phyloP scores from a whole-genome alignment of 2,888 invertebrate genomes.

The Polylopha cassiicola region DNA sequence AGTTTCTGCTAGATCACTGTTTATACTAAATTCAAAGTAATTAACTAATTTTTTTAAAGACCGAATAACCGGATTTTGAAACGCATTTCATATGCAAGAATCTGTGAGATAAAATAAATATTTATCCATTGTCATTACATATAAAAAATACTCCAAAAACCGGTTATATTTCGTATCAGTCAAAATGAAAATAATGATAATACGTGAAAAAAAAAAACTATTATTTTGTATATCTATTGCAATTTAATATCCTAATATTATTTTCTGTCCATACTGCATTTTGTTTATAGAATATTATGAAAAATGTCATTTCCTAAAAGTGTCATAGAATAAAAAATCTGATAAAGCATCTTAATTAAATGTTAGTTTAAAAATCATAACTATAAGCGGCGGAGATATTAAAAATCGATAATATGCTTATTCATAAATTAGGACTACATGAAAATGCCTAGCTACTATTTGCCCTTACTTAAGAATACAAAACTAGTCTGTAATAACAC shows the following conservation, averaged over 20 bases:
- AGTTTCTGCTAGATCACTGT: constrained; percentile 29
- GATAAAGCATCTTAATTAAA: constrained; percentile 30
- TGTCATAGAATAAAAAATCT: constrained; percentile 37
- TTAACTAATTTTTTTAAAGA: constrained; percentile 16
- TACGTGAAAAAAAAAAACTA: constrained; percentile 7
- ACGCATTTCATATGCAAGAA: constrained; percentile 1
- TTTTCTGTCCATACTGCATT: constrained; percentile 1
- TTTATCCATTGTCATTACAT: not conserved
- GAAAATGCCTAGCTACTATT: constrained; percentile 40
- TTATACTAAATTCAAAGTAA: constrained; percentile 21
- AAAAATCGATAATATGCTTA: constrained; percentile 40
- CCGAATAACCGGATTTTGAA: constrained; percentile 20
- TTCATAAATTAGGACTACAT: constrained; percentile 38
- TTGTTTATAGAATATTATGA: constrained; percentile 1
- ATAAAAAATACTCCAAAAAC: constrained; percentile 6
- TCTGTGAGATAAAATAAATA: not conserved
- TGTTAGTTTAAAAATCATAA: constrained; percentile 33
- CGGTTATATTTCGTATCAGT: constrained; percentile 1
- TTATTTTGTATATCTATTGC: not conserved
- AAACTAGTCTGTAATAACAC: constrained; percentile 31
- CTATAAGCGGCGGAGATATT: constrained; percentile 44
- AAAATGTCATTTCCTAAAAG: constrained; percentile 28
- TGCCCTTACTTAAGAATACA: constrained; percentile 35
- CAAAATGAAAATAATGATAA: not conserved
- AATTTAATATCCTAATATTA: constrained; percentile 4